Base-by-base conservation (phyloP, 2,888 invertebrate genomes). In the Diaprepes abbreviatus region DNA sequence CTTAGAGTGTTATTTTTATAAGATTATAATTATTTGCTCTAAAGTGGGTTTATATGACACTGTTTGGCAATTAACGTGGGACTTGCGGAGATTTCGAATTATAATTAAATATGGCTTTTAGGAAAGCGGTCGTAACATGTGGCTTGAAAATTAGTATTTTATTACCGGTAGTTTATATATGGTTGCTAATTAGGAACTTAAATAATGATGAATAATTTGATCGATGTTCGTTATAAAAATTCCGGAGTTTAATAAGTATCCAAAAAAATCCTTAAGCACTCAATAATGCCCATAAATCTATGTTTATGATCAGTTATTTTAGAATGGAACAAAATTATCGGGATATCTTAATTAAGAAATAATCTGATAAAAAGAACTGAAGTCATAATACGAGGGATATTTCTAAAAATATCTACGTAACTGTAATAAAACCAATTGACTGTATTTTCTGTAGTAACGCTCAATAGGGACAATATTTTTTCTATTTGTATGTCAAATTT, bases 11-110 rank as follows among this genome's bases (percentile, higher is more conserved):
- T 48, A 28, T 50, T 50, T 50, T 50, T 9, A 14, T 12, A 28
- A 50, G 14, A 50, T 50, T 28, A 28, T 3, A 50, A 50, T 48
- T 14, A 50, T 50, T 50, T 50, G 16, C 14, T 28, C 12, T 28
- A 50, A 50, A 50, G 48, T 48, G 48, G 28, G 28, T 50, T 50
- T 50, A 50, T 50, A 50, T 50, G 48, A 48, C 45, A 45, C 24
- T n/a, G 5, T 21, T 6, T 19, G n/a, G 12, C 16, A 28, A 50
- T 50, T 50, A 50, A 50, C 31, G 48, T 48, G 12, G 28, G 16
- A 28, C 48, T 50, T 2, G 24, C 48, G 4, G n/a, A 50, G 14
- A 28, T 50, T 50, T 50, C 28, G 48, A 50, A 50, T 50, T n/a
- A 24, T 50, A 50, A 28, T 50, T 50, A 28, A 50, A 28, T 16